A percentile compares a stretch with the other conserved stretches of the same genome.
Conservation (phyloP, 2,113 vertebrate genomes). For the Peromyscus leucopus region DNA sequence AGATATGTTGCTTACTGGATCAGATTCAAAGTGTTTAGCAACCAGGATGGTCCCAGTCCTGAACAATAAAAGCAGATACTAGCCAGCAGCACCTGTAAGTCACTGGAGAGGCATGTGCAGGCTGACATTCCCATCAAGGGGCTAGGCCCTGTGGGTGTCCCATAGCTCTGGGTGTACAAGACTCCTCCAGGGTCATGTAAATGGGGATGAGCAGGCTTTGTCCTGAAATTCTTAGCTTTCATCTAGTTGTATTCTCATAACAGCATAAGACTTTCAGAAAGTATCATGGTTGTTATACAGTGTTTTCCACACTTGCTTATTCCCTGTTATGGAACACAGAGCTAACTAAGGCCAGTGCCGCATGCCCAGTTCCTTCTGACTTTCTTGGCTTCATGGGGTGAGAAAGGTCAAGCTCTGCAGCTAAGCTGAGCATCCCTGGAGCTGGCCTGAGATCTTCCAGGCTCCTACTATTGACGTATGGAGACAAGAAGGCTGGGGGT, state of each 20-base stretch:
- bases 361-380: not conserved
- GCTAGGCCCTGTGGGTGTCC: not conserved
- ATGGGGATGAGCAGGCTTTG: not conserved
- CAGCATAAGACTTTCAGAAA: not conserved
- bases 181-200: not conserved
- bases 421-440: not conserved
- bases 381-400: not conserved
- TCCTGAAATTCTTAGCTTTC: not conserved
- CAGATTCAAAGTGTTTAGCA: not conserved
- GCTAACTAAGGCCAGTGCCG: not conserved
- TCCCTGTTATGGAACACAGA: not conserved
- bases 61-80: not conserved
- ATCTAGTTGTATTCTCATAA: not conserved
- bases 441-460: not conserved
- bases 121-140: not conserved
- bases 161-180: not conserved
- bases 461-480: not conserved
- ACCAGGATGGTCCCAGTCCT: accelerated
- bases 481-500: not conserved
- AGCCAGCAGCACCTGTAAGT: not conserved
- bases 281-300: too few relatives aligned
- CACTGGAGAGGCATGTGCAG: not conserved
- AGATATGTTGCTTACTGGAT: not conserved
- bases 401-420: not conserved
- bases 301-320: not conserved